These are phyloP conservation scores for Drosophila murphyi DNA, from an alignment of 1,140 invertebrate species.

Conservation along the genomic window DNA sequence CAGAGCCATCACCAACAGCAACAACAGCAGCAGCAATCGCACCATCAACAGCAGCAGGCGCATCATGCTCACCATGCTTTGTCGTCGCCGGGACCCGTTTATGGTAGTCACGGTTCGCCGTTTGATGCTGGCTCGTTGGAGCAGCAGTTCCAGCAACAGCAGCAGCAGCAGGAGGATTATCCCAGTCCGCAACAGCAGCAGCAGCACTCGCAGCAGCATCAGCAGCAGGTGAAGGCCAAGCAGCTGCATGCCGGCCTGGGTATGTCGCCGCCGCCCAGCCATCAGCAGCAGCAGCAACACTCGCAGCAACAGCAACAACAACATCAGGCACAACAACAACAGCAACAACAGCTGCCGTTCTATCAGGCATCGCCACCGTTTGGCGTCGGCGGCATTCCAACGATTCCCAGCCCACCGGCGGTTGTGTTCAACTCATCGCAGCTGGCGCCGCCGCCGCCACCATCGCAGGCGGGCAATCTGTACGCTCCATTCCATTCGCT, in stretches of 20 bases:
- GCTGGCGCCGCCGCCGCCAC: conserved; percentile 87
- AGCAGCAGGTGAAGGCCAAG: conserved; percentile 65
- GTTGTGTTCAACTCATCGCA: conserved; percentile 91
- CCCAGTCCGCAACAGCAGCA: conserved; percentile 81
- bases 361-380: conserved; percentile 87
- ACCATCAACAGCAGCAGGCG: conserved; percentile 83
- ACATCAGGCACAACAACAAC: conserved; percentile 60
- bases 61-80: conserved; percentile 85
- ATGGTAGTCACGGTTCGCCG: conserved; percentile 74
- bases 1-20: conserved; percentile 85
- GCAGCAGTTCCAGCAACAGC: conserved; percentile 74
- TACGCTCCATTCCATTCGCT: conserved; percentile 89
- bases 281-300: conserved; percentile 80
- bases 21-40: conserved; percentile 86
- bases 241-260: conserved; percentile 73
- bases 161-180: conserved; percentile 68
- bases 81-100: conserved; percentile 74
- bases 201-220: conserved; percentile 61
- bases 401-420: conserved; percentile 92
- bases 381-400: conserved; percentile 89
- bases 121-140: conserved; percentile 73
- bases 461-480: conserved; percentile 90
- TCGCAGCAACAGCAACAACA: conserved; percentile 60
- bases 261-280: conserved; percentile 80
- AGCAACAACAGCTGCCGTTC: conserved; percentile 76